These are phyloP conservation scores for Parasteatoda tepidariorum DNA, from an alignment of 1,140 invertebrate genomes.

Conservation along the genomic window DNA sequence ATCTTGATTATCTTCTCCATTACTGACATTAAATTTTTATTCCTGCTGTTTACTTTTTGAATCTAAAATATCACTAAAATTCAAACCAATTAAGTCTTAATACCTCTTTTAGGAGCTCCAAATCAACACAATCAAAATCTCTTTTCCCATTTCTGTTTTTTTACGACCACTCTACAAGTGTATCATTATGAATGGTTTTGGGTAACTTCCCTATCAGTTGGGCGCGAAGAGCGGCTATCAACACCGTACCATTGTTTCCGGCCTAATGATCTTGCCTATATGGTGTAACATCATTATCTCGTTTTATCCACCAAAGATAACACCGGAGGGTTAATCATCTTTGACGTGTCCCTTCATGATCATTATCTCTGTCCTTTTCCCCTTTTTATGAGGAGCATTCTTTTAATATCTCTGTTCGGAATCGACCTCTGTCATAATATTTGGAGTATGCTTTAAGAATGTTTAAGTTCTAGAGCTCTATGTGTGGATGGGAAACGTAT, in stretches of 20 bases:
- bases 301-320: neutral
- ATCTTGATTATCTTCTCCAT: too few species aligned
- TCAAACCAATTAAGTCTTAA: too few species aligned
- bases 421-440: neutral
- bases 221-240: neutral
- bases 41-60: too few species aligned
- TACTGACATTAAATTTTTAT: too few species aligned
- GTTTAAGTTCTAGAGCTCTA: too few species aligned
- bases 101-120: too few species aligned
- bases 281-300: neutral
- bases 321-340: neutral
- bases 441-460: neutral
- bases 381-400: neutral
- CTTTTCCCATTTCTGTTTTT: too few species aligned
- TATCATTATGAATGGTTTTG: neutral
- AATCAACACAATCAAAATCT: too few species aligned
- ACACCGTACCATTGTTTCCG: neutral
- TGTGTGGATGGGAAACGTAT: too few species aligned
- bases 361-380: neutral
- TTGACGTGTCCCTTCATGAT: neutral
- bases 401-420: neutral
- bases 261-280: neutral
- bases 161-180: too few species aligned
- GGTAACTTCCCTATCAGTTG: too few species aligned
- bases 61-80: too few species aligned